Base-by-base conservation (phyloP, 2,888 invertebrate genomes). In the Dryadula phaetusa region DNA sequence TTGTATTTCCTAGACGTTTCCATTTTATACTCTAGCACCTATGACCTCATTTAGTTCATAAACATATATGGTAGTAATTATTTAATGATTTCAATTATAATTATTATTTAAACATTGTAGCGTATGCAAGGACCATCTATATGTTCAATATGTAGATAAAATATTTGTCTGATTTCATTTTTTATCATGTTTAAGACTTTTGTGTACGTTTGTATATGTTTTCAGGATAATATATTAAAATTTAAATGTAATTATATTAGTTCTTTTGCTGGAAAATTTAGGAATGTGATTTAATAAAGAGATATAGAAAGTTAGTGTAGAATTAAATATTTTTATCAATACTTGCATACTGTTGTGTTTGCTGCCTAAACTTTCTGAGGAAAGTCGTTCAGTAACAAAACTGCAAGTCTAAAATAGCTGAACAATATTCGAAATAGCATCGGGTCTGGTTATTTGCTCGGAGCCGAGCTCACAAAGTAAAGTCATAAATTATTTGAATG, bases 401-500 rank as follows among this genome's bases (percentile, higher is more conserved):
- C 16, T 52, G 10, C 49, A 28, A 49, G 28, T 49, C 52, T 10
- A 52, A 52, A 52, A 52, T 52, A 52, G n/a, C 25, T 49, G 49
- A 32, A 32, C 52, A 28, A 52, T 52, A 52, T 28, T 52, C 28
- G 28, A 16, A 52, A 52, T 52, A 52, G 52, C 32, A 52, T 52
- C 52, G 28, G 28, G 28, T 32, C 52, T 16, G 52, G 52, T 52
- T 52, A 52, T 52, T 16, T 52, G 52, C 28, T 5, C 12, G 49
- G 28, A 28, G 25, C 49, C 28, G 49, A 28, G 28, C 49, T 52
- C n/a, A 16, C n/a, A 28, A 52, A 4, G 52, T 52, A 32, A 8
- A 25, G n/a, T 52, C 52, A 52, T 52, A 52, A 52, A 52, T 52
- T 52, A 52, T 52, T 52, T 52, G 52, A 28, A 52, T 32, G 16